Conservation (phyloP, 2,113 vertebrate species). For the Scytalopus superciliaris region DNA sequence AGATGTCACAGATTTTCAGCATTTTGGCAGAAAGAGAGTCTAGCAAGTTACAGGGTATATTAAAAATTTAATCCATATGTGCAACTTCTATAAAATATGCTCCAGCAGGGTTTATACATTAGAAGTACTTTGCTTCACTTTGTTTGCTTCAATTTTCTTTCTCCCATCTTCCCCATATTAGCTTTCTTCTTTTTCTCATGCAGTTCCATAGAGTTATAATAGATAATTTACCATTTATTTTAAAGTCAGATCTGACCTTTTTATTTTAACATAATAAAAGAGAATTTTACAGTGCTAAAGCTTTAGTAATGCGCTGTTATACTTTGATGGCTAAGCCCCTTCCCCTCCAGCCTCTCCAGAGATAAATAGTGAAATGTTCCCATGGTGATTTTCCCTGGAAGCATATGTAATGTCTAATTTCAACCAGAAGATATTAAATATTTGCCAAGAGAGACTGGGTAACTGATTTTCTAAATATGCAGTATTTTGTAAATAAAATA, state of each 20-base stretch:
- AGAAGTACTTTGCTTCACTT: background rate
- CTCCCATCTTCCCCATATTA: background rate
- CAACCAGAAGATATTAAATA: background rate
- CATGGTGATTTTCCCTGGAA: background rate
- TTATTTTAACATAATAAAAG: background rate
- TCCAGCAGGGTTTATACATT: background rate
- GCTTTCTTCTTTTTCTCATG: background rate
- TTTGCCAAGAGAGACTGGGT: background rate
- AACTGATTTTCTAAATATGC: background rate
- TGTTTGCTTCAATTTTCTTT: background rate
- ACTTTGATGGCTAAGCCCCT: background rate
- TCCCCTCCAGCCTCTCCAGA: background rate
- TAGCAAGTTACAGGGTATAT: background rate
- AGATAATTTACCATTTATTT: background rate
- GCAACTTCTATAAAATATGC: background rate
- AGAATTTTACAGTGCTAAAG: background rate
- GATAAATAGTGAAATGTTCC: background rate
- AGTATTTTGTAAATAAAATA: background rate
- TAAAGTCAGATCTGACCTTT: slow-evolving; percentile 7
- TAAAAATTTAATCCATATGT: background rate
- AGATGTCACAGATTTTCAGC: background rate
- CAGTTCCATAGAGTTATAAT: background rate
- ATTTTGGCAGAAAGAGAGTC: background rate
- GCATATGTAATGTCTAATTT: background rate
- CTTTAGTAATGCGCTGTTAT: background rate